Evolutionary conservation across 2,888 invertebrate genomes (phyloP).

Genomic region (Margaritifera margaritifera): DNA sequence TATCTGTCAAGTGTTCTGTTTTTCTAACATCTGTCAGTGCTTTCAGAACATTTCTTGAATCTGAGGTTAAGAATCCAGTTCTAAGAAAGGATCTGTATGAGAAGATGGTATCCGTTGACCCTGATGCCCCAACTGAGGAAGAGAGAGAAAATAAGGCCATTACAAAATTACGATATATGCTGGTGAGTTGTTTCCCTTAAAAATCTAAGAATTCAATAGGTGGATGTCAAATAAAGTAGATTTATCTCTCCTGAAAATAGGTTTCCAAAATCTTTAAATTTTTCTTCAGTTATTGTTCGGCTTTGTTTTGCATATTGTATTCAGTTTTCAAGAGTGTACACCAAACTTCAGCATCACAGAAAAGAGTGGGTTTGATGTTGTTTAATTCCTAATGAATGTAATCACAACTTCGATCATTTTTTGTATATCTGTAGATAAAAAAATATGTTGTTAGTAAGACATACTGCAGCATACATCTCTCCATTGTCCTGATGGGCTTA

Average conservation of each 20-base stretch:
- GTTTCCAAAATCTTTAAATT: not conserved
- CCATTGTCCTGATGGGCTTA: no score
- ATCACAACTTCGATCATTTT: no score
- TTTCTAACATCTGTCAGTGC: constrained; percentile 9
- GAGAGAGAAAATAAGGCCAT: constrained; percentile 88
- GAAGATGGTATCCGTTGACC: constrained; percentile 95
- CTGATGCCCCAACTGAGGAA: constrained; percentile 86
- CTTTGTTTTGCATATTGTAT: no score
- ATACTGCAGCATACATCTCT: no score
- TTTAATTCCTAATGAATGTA: no score
- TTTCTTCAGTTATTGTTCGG: no score
- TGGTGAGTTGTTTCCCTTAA: constrained; percentile 52
- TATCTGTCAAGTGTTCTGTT: constrained; percentile 4
- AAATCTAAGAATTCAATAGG: not conserved
- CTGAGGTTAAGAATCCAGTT: constrained; percentile 91
- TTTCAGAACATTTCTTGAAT: constrained; percentile 88
- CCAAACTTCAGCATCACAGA: no score
- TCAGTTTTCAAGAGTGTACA: no score
- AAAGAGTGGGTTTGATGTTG: no score
- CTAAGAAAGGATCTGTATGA: constrained; percentile 90
- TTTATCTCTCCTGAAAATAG: not conserved
- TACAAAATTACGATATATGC: constrained; percentile 96
- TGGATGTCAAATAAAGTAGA: not conserved
- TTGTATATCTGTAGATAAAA: no score
- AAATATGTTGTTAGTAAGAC: no score